Base-by-base conservation (phyloP, 1,140 invertebrate genomes). In the Psix sp. region DNA sequence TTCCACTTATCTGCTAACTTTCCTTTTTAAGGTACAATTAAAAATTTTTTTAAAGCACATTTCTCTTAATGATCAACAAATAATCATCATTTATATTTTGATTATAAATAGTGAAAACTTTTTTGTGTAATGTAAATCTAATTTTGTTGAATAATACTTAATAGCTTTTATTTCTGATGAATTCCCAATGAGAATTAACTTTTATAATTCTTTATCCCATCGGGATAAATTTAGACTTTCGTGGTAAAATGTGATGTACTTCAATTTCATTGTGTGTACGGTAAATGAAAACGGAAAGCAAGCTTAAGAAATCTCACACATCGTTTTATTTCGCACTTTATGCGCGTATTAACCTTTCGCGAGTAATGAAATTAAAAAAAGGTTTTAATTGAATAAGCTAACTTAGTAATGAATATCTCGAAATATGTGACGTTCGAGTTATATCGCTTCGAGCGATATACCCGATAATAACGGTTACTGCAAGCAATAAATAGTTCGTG, bases 251-350 rank as follows among this genome's bases (percentile, higher is more conserved):
- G 39, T 49, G 42, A 65, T 65, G 18, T 54, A 33, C 49, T 65
- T 65, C 40, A 46, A 65, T 54, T 54, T 65, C 49, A 65, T 65
- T 46, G 42, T 39, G 26, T 10, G 45, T 54, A 38, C 48, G 39
- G 48, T 45, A 52, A 65, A 54, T 33, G 48, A 20, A 63, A 52
- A 40, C 39, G 16, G 6, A 24, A n/a, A n/a, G n/a, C 5, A 17
- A 16, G 15, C 51, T 62, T 24, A 21, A 35, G 46, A 24, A 62
- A 43, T 3, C 35, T 15, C 0, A 10, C 11, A 13, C 9, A 39
- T 6, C 20, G 39, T 68, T 59, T 68, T 59, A 68, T 59, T 68
- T 59, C 42, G 29, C 33, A 59, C 11, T 68, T 59, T 68, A 59
- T 42, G 46, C 20, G 15, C 21, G 54, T 38, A 46, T 68, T 68